phyloP scores from a whole-genome alignment of 2,797 vertebrate species.

The Epinephelus malabaricus region DNA sequence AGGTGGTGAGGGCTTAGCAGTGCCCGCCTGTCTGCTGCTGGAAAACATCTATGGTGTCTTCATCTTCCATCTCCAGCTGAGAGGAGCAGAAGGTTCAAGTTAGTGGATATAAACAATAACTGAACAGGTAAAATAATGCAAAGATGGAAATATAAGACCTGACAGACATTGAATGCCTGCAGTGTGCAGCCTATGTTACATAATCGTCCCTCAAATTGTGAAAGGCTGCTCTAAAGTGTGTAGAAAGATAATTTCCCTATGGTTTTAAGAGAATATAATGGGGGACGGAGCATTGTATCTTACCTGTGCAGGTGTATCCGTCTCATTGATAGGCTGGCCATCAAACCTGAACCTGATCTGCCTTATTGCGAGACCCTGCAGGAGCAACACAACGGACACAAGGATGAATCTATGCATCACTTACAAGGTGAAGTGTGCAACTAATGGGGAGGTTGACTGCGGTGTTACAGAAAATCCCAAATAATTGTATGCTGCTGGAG shows the following conservation, averaged over 20 bases:
- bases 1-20: slow-evolving; percentile 80
- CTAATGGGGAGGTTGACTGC: neutral
- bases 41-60: slow-evolving; percentile 97
- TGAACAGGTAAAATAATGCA: neutral
- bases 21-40: slow-evolving; percentile 96
- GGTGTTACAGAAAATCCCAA: neutral
- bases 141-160: neutral
- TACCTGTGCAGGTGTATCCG: slow-evolving; percentile 97
- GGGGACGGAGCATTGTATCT: neutral
- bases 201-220: no score
- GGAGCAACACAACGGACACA: slow-evolving; percentile 11
- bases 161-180: no score
- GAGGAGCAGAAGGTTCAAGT: neutral
- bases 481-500: neutral
- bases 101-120: neutral
- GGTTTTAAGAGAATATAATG: neutral
- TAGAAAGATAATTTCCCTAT: neutral
- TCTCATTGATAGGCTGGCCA: slow-evolving; percentile 95
- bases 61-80: slow-evolving; percentile 98
- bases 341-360: slow-evolving; percentile 98
- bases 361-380: slow-evolving; percentile 94
- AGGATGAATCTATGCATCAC: neutral
- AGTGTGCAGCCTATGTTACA: no score
- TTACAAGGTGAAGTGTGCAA: neutral
- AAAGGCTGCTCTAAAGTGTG: neutral